These are phyloP conservation scores for Scaeva pyrastri DNA, from an alignment of 2,888 invertebrate genomes.

Conservation along the genomic window DNA sequence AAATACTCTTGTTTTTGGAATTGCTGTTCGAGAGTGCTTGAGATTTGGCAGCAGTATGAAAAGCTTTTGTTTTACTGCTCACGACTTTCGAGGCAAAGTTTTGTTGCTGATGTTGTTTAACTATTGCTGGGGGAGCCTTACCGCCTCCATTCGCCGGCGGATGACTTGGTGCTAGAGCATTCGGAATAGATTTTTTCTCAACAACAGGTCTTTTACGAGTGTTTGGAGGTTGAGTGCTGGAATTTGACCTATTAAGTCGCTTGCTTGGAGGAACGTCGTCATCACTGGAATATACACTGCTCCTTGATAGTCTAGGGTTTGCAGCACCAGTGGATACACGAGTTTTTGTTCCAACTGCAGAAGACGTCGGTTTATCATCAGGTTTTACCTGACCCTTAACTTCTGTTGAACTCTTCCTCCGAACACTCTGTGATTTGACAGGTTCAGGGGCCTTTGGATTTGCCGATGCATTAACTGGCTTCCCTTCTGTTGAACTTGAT, in stretches of 20 bases:
- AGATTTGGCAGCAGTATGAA: conserved; percentile 66
- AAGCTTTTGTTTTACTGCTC: conserved; percentile 65
- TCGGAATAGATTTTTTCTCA: conserved; percentile 55
- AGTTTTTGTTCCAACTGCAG: conserved; percentile 77
- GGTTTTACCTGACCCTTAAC: conserved; percentile 73
- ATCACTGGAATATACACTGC: conserved; percentile 86
- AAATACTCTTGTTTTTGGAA: conserved; percentile 89
- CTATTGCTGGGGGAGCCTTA: conserved; percentile 82
- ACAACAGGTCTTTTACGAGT: conserved; percentile 78
- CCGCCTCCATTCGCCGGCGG: conserved; percentile 82
- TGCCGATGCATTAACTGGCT: conserved; percentile 56
- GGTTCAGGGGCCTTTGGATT: conserved; percentile 79
- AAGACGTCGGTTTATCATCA: conserved; percentile 77
- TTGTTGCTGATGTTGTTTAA: conserved; percentile 78
- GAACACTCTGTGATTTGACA: conserved; percentile 79
- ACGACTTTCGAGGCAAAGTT: conserved; percentile 79
- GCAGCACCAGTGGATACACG: conserved; percentile 78
- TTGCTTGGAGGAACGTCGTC: conserved; percentile 85
- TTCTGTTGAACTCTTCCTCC: conserved; percentile 78
- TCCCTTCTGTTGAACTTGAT: conserved; percentile 85
- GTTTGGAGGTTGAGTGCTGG: conserved; percentile 77
- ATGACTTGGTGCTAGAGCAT: conserved; percentile 27
- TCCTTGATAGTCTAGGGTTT: conserved; percentile 83
- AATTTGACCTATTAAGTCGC: conserved; percentile 78
- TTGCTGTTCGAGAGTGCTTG: conserved; percentile 48